Conservation (phyloP, 1,140 invertebrate species). For the Lasaia peninsularis region DNA sequence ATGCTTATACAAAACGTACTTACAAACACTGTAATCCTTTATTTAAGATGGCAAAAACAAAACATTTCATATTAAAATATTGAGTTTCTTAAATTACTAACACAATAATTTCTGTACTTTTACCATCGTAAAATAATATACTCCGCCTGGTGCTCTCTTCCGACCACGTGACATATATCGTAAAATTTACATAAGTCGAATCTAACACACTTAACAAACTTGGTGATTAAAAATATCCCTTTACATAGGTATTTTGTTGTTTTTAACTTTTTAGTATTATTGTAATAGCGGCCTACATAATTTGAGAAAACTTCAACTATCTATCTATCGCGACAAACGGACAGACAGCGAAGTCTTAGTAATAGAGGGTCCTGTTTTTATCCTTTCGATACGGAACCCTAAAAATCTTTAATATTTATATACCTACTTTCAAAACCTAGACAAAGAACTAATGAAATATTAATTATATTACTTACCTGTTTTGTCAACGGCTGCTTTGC, state of each 20-base stretch:
- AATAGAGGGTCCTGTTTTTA: slow-evolving; percentile 3
- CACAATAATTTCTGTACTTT: slow-evolving; percentile 3
- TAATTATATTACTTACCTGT: slow-evolving; percentile 4
- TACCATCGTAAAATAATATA: slow-evolving; percentile 4
- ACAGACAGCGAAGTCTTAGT: slow-evolving; percentile 3
- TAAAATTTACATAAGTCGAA: slow-evolving; percentile 2
- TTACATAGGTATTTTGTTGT: slow-evolving; percentile 3
- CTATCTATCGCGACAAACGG: slow-evolving; percentile 2
- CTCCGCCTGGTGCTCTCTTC: slow-evolving; percentile 2
- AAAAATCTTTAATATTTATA: slow-evolving; percentile 4
- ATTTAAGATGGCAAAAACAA: slow-evolving; percentile 3
- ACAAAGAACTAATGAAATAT: slow-evolving; percentile 1
- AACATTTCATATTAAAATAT: slow-evolving; percentile 2
- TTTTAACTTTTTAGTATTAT: slow-evolving; percentile 4
- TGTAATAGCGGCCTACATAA: slow-evolving; percentile 3
- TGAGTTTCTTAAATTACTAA: slow-evolving; percentile 4
- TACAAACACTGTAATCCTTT: slow-evolving; percentile 3
- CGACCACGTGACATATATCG: slow-evolving; percentile 3
- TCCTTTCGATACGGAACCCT: slow-evolving; percentile 2
- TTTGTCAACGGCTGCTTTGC: slow-evolving; percentile 1
- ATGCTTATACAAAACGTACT: slow-evolving; percentile 2
- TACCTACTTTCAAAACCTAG: slow-evolving; percentile 3
- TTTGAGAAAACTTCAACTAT: slow-evolving; percentile 1
- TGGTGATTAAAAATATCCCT: slow-evolving; percentile 3
- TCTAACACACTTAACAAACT: slow-evolving; percentile 3